phyloP scores from a whole-genome alignment of 2,113 vertebrate species.

The Erythrocercus mccallii region DNA sequence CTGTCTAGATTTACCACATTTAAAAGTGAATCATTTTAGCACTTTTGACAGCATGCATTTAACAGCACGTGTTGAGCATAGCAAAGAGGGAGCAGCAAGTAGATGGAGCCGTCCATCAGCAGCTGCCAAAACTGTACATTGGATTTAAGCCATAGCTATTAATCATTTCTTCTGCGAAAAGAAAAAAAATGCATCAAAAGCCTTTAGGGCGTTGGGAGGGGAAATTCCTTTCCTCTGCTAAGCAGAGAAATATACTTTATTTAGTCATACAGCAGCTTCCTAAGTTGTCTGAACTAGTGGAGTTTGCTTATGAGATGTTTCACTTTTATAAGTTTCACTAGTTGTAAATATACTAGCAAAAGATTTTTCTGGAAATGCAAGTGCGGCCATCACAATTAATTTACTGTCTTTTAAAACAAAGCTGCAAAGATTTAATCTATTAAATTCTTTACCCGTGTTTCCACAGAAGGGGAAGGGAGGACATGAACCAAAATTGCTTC shows the following conservation, averaged over 20 bases:
- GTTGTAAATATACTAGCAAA: background rate
- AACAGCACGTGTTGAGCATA: background rate
- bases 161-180: constrained; percentile 24
- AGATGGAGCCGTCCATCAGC: background rate
- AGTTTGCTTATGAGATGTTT: background rate
- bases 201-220: background rate
- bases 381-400: background rate
- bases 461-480: background rate
- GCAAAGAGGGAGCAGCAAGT: constrained; percentile 4
- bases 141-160: constrained; percentile 43
- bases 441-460: background rate
- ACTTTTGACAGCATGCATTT: background rate
- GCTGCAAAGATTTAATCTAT: background rate
- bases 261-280: constrained; percentile 5
- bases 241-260: background rate
- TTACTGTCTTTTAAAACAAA: background rate
- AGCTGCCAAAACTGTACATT: constrained; percentile 19
- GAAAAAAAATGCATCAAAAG: constrained; percentile 10
- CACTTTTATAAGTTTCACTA: background rate
- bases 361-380: background rate
- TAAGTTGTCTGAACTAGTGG: background rate
- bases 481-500: background rate
- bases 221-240: constrained; percentile 8
- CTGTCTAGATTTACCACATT: background rate
- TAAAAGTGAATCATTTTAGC: background rate